Evolutionary conservation across 1,140 invertebrate species (phyloP).

Genomic region (Scylla paramamosain): DNA sequence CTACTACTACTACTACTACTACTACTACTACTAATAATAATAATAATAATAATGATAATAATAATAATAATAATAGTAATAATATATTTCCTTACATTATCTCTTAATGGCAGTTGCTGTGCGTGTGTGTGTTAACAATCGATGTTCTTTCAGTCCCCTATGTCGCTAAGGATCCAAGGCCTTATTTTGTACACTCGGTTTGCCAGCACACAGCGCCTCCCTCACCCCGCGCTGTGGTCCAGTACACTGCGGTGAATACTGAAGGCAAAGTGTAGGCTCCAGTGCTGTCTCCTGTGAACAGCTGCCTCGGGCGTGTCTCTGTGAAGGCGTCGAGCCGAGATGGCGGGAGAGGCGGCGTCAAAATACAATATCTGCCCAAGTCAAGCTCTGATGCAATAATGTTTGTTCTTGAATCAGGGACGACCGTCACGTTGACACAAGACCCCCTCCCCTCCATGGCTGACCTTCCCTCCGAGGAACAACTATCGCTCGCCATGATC

Average conservation of each 20-base stretch:
- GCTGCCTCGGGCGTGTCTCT: not conserved
- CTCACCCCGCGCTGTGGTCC: no score
- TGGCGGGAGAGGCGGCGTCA: not conserved
- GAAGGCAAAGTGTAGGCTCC: not conserved
- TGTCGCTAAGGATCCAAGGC: no score
- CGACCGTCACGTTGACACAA: constrained; percentile 33
- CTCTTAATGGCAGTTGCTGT: not conserved
- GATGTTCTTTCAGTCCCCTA: no score
- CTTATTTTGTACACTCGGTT: no score
- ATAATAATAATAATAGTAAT: no score
- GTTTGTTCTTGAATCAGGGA: constrained; percentile 55
- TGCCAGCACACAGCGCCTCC: no score
- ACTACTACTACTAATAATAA: no score
- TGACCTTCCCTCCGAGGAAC: not conserved
- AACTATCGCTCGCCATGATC: not conserved
- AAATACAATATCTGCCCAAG: constrained; percentile 29
- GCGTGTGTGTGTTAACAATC: not conserved
- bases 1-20: no score
- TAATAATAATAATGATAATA: no score
- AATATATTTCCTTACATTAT: no score
- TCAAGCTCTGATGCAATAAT: constrained; percentile 41
- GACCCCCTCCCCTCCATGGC: not conserved
- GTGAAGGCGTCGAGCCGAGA: not conserved
- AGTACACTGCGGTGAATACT: no score
- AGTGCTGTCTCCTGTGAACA: not conserved